Percentiles rank a stretch among this genome's conserved stretches.
phyloP scores from a whole-genome alignment of 2,888 invertebrate genomes.

The Aleiodes testaceus region DNA sequence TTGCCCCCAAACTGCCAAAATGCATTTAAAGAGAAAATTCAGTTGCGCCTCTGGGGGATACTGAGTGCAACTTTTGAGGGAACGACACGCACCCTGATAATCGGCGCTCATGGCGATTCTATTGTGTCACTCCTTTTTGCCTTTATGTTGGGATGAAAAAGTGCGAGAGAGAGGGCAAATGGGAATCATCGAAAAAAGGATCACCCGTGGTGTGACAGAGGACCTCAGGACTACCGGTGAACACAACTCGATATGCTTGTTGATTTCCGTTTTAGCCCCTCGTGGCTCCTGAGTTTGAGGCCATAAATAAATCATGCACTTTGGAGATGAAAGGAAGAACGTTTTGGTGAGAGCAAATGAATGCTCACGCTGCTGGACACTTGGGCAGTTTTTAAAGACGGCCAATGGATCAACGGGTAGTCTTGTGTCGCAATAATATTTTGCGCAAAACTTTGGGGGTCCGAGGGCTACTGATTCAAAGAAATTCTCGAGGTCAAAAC shows the following conservation, averaged over 20 bases:
- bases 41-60: constrained; percentile 23
- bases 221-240: constrained; percentile 21
- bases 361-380: background rate
- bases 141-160: background rate
- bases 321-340: constrained; percentile 27
- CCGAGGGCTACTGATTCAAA: background rate
- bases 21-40: constrained; percentile 9
- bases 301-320: constrained; percentile 55
- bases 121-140: constrained; percentile 46
- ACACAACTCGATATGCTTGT: constrained; percentile 30
- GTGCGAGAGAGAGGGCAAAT: constrained; percentile 7
- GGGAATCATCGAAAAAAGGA: constrained; percentile 24
- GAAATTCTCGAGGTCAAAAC: background rate
- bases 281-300: constrained; percentile 28
- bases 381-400: background rate
- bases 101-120: constrained; percentile 49
- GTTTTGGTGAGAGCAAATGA: constrained; percentile 9
- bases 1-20: background rate
- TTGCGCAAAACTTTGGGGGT: constrained; percentile 52
- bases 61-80: background rate
- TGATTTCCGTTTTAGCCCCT: constrained; percentile 23
- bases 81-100: constrained; percentile 43
- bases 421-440: constrained; percentile 55
- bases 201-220: constrained; percentile 30
- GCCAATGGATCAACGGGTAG: background rate